phyloP scores from a whole-genome alignment of 2,888 invertebrate genomes.

The Tethea ocularis region DNA sequence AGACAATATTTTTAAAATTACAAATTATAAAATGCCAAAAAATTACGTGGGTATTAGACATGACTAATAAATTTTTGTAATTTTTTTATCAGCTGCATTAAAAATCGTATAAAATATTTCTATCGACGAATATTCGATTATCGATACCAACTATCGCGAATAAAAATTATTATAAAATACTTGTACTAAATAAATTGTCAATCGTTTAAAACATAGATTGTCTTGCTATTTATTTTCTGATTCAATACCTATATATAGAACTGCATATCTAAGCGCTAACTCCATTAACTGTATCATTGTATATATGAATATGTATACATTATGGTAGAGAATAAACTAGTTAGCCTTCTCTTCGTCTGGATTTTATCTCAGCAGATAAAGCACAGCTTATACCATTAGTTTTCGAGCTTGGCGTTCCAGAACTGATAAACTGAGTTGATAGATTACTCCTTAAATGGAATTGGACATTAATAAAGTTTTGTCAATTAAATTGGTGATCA shows the following conservation, averaged over 20 bases:
- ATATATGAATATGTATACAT: background rate
- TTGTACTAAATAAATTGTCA: constrained; percentile 2
- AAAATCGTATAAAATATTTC: too few relatives aligned
- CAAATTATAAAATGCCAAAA: too few relatives aligned
- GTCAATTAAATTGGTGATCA: too few relatives aligned
- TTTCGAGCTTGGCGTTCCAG: background rate
- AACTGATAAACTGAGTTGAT: background rate
- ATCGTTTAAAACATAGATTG: background rate
- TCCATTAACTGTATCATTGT: background rate
- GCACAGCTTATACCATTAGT: background rate
- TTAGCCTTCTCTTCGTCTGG: background rate
- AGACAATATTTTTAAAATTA: too few relatives aligned
- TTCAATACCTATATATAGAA: constrained; percentile 4
- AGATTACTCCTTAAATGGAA: background rate
- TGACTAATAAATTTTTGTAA: too few relatives aligned
- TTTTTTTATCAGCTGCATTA: too few relatives aligned
- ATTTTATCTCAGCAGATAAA: background rate
- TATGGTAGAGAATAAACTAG: background rate
- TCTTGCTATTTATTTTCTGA: background rate
- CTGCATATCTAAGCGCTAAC: background rate
- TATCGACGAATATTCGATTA: too few relatives aligned
- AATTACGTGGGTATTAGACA: too few relatives aligned
- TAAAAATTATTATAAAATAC: background rate
- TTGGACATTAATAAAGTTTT: background rate
- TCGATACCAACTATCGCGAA: background rate